Conservation (phyloP, 2,888 invertebrate genomes). For the Mellilla xanthometata region DNA sequence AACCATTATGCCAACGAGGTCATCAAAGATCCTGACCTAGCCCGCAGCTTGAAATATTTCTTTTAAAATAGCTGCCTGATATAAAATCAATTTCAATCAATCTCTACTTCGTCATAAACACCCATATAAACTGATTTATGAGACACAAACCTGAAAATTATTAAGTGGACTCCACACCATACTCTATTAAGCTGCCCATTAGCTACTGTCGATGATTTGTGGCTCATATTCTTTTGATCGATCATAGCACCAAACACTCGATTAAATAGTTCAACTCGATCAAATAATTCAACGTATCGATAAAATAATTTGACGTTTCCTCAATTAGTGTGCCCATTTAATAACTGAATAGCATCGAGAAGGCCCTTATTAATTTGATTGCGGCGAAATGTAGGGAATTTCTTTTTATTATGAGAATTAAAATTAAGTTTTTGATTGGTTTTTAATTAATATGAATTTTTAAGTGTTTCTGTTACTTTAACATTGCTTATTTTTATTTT, state of each 20-base stretch:
- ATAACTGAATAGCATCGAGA: conserved; percentile 11
- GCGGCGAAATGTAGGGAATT: conserved; percentile 3
- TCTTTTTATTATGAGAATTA: conserved; percentile 11
- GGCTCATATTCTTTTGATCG: conserved; percentile 26
- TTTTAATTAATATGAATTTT: conserved; percentile 3
- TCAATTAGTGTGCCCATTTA: conserved; percentile 18
- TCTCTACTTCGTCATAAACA: background rate
- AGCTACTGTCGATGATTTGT: conserved; percentile 27
- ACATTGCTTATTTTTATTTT: background rate
- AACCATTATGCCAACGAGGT: too few species aligned
- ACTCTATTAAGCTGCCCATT: conserved; percentile 25
- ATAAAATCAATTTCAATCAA: conserved; percentile 1
- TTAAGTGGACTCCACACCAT: conserved; percentile 16
- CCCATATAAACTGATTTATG: conserved; percentile 15
- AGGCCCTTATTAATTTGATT: conserved; percentile 11
- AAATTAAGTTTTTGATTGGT: conserved; percentile 1
- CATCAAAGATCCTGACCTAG: too few species aligned
- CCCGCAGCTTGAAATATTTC: background rate
- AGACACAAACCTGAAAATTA: conserved; percentile 15
- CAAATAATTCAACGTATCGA: conserved; percentile 10
- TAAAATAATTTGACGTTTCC: conserved; percentile 26
- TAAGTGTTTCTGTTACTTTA: background rate
- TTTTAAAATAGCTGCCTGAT: too few species aligned
- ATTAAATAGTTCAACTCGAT: conserved; percentile 2
- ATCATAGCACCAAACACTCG: conserved; percentile 12